Percentiles rank a stretch among this genome's conserved stretches.
These are phyloP conservation scores for Pygoscelis antarcticus DNA, from an alignment of 2,113 vertebrate genomes.

Conservation along the genomic window DNA sequence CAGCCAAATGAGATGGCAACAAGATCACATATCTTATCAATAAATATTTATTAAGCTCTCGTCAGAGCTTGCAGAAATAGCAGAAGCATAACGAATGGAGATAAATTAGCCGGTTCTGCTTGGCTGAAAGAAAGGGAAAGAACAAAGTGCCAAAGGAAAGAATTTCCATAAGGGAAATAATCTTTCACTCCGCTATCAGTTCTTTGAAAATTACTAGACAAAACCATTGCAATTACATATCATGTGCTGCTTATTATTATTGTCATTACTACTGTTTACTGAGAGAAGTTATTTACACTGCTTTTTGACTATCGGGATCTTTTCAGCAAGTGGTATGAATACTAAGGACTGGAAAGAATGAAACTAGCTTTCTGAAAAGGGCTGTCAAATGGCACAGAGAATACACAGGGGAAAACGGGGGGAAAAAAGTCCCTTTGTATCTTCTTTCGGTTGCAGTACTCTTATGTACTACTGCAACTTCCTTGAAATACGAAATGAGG, in stretches of 20 bases:
- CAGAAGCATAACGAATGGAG: neutral
- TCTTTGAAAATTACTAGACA: neutral
- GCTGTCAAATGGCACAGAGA: neutral
- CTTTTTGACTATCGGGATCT: neutral
- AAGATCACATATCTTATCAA: neutral
- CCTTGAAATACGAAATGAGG: neutral
- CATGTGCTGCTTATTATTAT: neutral
- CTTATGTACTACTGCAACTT: neutral
- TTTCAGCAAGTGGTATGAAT: neutral
- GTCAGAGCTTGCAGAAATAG: neutral
- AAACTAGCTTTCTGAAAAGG: neutral
- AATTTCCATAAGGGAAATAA: neutral
- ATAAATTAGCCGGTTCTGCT: neutral
- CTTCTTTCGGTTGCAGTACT: neutral
- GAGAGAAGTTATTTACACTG: neutral
- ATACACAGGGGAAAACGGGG: neutral
- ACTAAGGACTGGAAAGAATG: neutral
- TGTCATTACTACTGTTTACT: neutral
- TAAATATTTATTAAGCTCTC: neutral
- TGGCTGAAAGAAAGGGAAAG: neutral
- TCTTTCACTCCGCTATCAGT: neutral
- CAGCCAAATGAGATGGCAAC: neutral
- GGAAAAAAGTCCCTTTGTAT: neutral
- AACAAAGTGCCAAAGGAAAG: neutral
- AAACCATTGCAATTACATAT: neutral